phyloP scores from a whole-genome alignment of 1,140 invertebrate species.

The Bombus impatiens region DNA sequence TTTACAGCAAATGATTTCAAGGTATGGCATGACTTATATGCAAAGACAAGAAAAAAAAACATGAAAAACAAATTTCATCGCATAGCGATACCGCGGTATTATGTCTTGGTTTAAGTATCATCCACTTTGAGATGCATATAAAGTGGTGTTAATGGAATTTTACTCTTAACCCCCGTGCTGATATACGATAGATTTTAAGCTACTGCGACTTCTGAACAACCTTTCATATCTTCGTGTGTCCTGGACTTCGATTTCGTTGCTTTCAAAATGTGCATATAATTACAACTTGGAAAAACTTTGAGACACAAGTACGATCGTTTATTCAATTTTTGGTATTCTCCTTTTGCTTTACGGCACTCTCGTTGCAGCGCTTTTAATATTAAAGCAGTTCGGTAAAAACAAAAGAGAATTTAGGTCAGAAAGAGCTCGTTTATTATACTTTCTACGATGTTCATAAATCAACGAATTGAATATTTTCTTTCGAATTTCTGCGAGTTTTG shows the following conservation, averaged over 20 bases:
- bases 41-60: not conserved
- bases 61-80: conserved; percentile 15
- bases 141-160: conserved; percentile 36
- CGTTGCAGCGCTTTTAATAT: conserved; percentile 19
- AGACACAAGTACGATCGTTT: not conserved
- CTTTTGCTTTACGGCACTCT: not conserved
- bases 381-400: conserved; percentile 7
- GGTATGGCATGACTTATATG: too few relatives aligned
- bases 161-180: not conserved
- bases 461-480: conserved; percentile 27
- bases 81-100: not conserved
- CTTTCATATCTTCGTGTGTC: not conserved
- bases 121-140: not conserved
- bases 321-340: conserved; percentile 12
- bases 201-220: not conserved
- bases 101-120: conserved; percentile 12
- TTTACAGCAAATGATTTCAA: not conserved
- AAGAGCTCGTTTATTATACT: conserved; percentile 1
- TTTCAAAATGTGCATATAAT: conserved; percentile 39
- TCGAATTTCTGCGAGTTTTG: not conserved
- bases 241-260: not conserved
- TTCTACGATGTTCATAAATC: not conserved
- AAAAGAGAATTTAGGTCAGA: conserved; percentile 22
- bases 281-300: not conserved
- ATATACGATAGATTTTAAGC: conserved; percentile 33